Evolutionary conservation across 2,113 vertebrate genomes (phyloP), one percentile per base, ranked within the genome.

Genomic region (Tetrao urogallus): DNA sequence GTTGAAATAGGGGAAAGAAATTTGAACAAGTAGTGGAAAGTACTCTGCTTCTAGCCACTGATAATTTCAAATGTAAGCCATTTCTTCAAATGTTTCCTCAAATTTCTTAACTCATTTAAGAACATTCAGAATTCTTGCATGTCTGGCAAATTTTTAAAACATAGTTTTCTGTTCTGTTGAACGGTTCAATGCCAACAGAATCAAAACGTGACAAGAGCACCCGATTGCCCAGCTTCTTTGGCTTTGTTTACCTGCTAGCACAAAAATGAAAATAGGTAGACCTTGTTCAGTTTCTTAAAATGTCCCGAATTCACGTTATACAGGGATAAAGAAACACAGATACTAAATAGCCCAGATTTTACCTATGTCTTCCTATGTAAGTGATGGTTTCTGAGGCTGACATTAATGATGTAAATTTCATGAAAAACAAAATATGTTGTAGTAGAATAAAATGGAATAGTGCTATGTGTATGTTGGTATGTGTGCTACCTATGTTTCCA

Each of bases 381-480:
- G 4, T 45, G 64, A 24, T 45, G 65, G 42, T 22, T 67, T 67
- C 65, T 11, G 16, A 45, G 42, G 42, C 19, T 45, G 65, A n/a
- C 4, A 2, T 67, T 67, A 67, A n/a, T 15, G 30, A 45, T 45
- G 30, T n/a, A 16, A 45, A 45, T n/a, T 25, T 85, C 1, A 19
- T 48, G 63, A 78, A 92, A 85, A 82, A 38, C 14, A 64, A 76
- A 73, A 57, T 43, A 10, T 40, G 58, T 11, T 10, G 3, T 14
- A 38, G 7, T 61, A 21, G 8, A 64, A 32, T 78, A 67, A 58
- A 77, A 63, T 9, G 10, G 7, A 54, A 7, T 8, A 19, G 11
- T 5, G n/a, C 8, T 1, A 0, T 0, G 0, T 63, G 0, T 66
- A 13, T 13, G 2, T 32, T 86, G 57, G 25, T 56, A 52, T 16